Evolutionary conservation across 2,888 invertebrate species (phyloP), one percentile per base, ranked within the genome.

Genomic region (Laothoe populi): DNA sequence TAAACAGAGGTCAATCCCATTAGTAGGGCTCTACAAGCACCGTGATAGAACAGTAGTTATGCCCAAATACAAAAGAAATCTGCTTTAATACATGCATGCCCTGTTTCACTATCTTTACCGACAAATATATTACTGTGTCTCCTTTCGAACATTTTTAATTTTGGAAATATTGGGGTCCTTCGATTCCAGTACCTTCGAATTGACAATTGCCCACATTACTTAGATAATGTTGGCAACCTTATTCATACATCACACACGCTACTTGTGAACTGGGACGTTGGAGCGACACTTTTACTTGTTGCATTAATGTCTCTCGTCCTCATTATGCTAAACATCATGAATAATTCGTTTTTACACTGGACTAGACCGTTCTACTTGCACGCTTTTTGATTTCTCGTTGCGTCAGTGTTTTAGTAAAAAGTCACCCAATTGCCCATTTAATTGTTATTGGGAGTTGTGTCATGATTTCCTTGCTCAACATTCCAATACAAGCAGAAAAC

Each of bases 261-360:
- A 60, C 44, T 49, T 40, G 38, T 64, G 63, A 69, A 69, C 65
- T 74, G 57, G 72, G 77, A 66, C 77, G 70, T 70, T 67, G 65
- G 64, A 70, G 70, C 63, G 61, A 65, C 63, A 69, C 69, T 71
- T 76, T 74, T 70, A 64, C 64, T 48, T 58, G 60, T 60, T 58
- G 62, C 57, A 62, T 46, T 62, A 57, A 45, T 57, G 53, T 61
- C 49, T 57, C 58, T 48, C 58, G 69, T 64, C 64, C 49, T 64
- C 61, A 70, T 67, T 76, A 71, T 67, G 66, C 67, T 69, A 66
- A 73, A 66, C 70, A 65, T 74, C 71, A 74, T 74, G 77, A 76
- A 75, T 75, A 76, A 76, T 75, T 76, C 77, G 66, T 66, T 67
- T 64, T 69, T 69, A 63, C 66, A 66, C 66, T 74, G 70, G 64